A percentile compares a stretch with the other conserved stretches of the same genome.
Evolutionary conservation across 2,888 invertebrate species (phyloP).

Genomic region (Neocrepidodera transversa): DNA sequence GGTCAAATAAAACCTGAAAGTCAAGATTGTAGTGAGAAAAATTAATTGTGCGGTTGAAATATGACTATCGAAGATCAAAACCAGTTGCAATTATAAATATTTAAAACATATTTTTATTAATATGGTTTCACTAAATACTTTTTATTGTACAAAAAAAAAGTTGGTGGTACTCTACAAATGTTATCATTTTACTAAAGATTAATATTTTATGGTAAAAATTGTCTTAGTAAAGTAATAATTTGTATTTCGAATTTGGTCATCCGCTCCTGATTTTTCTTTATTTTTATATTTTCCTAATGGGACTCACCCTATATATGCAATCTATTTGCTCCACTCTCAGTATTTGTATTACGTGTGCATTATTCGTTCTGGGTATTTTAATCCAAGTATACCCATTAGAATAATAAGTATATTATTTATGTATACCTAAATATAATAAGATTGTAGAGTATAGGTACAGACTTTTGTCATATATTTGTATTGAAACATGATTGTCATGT

Average conservation of each 20-base stretch:
- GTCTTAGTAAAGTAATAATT: neutral
- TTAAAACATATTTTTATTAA: too few relatives aligned
- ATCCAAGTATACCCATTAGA: slow-evolving; percentile 42
- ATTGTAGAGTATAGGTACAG: slow-evolving; percentile 45
- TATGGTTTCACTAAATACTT: too few relatives aligned
- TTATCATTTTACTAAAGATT: too few relatives aligned
- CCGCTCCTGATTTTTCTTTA: neutral
- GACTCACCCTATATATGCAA: slow-evolving; percentile 36
- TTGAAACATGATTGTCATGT: slow-evolving; percentile 51
- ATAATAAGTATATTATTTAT: slow-evolving; percentile 51
- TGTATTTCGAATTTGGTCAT: neutral
- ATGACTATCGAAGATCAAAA: too few relatives aligned
- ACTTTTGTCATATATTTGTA: slow-evolving; percentile 56
- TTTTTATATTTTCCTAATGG: slow-evolving; percentile 16
- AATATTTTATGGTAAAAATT: too few relatives aligned
- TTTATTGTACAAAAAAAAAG: too few relatives aligned
- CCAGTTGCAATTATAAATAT: too few relatives aligned
- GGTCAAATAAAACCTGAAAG: too few relatives aligned
- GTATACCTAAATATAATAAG: slow-evolving; percentile 47
- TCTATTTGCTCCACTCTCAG: slow-evolving; percentile 57
- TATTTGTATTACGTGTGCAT: slow-evolving; percentile 58
- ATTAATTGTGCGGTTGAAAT: too few relatives aligned
- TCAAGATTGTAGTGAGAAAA: too few relatives aligned
- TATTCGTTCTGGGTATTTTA: slow-evolving; percentile 48
- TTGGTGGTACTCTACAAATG: too few relatives aligned